Conservation (phyloP, 2,888 invertebrate species). For the Chymomyza procnemis region DNA sequence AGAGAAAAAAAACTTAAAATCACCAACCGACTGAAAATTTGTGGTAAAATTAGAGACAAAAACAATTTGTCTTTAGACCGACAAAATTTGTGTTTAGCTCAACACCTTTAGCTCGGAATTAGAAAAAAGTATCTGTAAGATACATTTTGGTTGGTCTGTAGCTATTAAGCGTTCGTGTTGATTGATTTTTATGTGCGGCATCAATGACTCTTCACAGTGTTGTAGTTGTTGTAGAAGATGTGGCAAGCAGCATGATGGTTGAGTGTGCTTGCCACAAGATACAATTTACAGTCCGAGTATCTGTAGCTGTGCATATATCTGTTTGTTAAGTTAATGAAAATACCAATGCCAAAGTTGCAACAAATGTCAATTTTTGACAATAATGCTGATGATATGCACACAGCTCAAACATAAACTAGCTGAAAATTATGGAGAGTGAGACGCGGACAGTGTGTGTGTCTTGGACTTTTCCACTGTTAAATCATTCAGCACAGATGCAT, state of each 20-base stretch:
- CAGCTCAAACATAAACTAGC: neutral
- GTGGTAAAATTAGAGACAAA: constrained; percentile 17
- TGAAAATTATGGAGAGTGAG: neutral
- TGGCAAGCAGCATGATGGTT: neutral
- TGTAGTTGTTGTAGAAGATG: neutral
- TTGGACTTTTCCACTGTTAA: neutral
- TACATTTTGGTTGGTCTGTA: constrained; percentile 50
- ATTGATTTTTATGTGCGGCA: constrained; percentile 42
- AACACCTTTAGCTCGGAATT: constrained; percentile 10
- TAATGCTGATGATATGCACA: neutral
- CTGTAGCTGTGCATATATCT: neutral
- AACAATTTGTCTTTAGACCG: constrained; percentile 36
- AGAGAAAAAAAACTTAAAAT: neutral
- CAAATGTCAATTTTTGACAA: neutral
- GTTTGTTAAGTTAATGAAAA: constrained; percentile 18
- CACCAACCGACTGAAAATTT: neutral
- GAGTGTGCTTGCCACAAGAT: neutral
- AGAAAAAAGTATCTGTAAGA: constrained; percentile 57
- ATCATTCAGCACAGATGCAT: neutral
- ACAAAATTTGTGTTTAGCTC: constrained; percentile 23
- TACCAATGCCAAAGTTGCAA: constrained; percentile 10
- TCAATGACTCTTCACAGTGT: constrained; percentile 11
- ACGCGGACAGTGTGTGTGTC: neutral
- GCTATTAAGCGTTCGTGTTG: constrained; percentile 36
- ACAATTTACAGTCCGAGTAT: neutral